Base-by-base conservation (phyloP, 2,797 vertebrate species). In the Cossypha polioptera region DNA sequence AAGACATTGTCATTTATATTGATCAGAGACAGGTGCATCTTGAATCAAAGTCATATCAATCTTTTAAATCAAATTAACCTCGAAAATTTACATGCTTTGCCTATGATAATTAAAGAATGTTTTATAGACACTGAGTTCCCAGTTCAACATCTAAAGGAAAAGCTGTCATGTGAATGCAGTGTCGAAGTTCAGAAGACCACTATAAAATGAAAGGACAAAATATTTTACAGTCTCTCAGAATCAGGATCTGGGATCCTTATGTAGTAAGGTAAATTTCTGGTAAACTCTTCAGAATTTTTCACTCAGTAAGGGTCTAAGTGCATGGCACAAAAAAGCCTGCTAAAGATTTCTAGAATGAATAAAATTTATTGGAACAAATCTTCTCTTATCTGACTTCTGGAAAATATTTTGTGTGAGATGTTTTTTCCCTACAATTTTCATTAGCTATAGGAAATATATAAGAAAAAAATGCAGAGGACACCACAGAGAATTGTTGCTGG, bases 51-150 rank as follows among this genome's bases (percentile, higher is more conserved):
- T 28, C 7, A 31, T 51, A 67, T 31, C 54, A 66, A 55, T 86
- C 29, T 92, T 19, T 92, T 89, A 63, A 87, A 87, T 92, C 61
- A 93, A 94, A 88, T 95, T 76, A 90, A 72, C 33, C 16, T 93
- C 69, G 66, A 74, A 93, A 92, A 85, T 87, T 8, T 80, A 22
- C 20, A 45, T 55, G 9, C 33, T 66, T 85, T 82, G 48, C 36
- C 42, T 80, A 28, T 61, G 29, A 62, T 82, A 76, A 74, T 86
- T 88, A 78, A 82, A 75, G 54, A 55, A 77, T 33, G 7, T 84
- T 83, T 92, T 20, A 29, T 38, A 68, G 33, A 43, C 13, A 45
- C 7, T n/a, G 15, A 38, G 12, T 43, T 89, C 8, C 16, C 20
- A 69, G 10, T 79, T 75, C 31, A 76, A 36, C 38, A 51, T 26